Evolutionary conservation across 2,113 vertebrate genomes (phyloP), one percentile per base, ranked within the genome.

Genomic region (Cichladusa arquata): DNA sequence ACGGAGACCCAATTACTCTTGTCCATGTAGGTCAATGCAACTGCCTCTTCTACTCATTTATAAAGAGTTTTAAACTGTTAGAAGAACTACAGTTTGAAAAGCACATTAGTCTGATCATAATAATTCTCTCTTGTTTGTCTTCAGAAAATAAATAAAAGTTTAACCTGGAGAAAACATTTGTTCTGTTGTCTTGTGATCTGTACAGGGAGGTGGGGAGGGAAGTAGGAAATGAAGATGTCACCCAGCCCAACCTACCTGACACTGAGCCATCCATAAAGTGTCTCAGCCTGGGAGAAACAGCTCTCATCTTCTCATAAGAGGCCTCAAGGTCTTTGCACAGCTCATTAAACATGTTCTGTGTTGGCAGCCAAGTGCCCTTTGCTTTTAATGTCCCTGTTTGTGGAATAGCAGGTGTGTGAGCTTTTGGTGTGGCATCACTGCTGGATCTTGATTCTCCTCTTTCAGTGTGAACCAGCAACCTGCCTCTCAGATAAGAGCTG

Each of bases 91-190:
- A 31, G 54, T 51, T 72, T 72, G 65, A n/a, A 81, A 86, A 78
- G 3, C 26, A 86, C 7, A 0, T 36, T 34, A 80, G 9, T 26
- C 56, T 58, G 47, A 54, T 64, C 16, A 25, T 3, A 60, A 33
- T 12, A 56, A 50, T 58, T 47, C 33, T 73, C 29, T 88, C 58
- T n/a, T 89, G 38, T 74, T 74, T 86, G 34, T 90, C 71, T 88
- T 60, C 67, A 83, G 85, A 90, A 96, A 93, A 83, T 26, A 20
- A 95, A 96, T 93, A 95, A 95, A 95, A 64, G 20, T 60, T 86
- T 86, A 47, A 71, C 11, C 7, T 83, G 81, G 29, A 95, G 14
- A 69, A 94, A 95, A 70, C 38, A 6, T 71, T 60, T 86, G 44
- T 71, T 79, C 44, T 90, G 87, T 91, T 0, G 1, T 93, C 50